These are phyloP conservation scores for Stichodactyla helianthus DNA, from an alignment of 64 coral and sea anemone genomes.

Conservation along the genomic window DNA sequence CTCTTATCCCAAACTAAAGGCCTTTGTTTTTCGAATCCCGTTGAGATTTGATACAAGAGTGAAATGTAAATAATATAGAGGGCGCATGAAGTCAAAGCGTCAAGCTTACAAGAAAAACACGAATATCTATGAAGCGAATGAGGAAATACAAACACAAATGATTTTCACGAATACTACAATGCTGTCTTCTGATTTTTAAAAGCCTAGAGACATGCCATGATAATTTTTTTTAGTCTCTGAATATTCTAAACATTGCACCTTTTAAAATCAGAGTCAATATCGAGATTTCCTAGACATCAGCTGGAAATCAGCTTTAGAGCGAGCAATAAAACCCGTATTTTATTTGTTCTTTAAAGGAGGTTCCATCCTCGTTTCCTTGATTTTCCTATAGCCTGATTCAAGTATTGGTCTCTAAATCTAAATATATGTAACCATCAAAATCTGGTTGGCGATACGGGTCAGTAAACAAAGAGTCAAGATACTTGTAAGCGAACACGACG, in stretches of 20 bases:
- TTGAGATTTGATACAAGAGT: neutral
- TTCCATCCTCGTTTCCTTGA: neutral
- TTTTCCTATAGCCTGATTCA: neutral
- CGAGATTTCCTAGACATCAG: neutral
- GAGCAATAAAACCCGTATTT: neutral
- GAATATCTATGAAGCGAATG: too few relatives aligned
- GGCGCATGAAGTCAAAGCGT: neutral
- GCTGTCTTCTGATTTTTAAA: neutral
- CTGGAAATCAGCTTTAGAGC: neutral
- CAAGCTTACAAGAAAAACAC: neutral
- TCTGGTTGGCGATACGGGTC: neutral
- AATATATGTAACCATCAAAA: neutral
- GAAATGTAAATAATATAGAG: slow-evolving; percentile 1
- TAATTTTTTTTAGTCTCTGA: neutral
- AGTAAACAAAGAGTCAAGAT: neutral
- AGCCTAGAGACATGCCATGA: neutral
- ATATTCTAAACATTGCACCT: neutral
- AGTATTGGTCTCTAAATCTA: neutral
- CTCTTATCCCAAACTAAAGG: neutral
- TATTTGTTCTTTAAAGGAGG: neutral
- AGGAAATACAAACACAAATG: too few relatives aligned
- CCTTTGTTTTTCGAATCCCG: neutral
- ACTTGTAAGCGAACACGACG: neutral
- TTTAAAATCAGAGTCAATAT: neutral
- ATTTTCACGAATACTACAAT: neutral